These are phyloP conservation scores for Platygyra sinensis DNA, from an alignment of 64 coral and sea anemone genomes.

Conservation along the genomic window DNA sequence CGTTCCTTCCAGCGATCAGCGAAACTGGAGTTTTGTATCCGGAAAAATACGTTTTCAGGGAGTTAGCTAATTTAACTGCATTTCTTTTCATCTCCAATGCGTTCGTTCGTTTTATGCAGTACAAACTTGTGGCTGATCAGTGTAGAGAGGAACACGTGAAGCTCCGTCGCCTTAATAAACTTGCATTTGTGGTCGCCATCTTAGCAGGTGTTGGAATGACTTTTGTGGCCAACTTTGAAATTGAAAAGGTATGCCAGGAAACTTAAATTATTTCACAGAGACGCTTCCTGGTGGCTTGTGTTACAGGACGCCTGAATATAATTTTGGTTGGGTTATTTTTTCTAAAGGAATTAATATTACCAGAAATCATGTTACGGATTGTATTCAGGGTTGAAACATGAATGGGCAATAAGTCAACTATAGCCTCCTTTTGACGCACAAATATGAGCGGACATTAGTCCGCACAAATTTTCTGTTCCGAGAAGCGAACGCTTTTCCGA, in stretches of 20 bases:
- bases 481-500: no score
- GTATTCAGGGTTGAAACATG: no score
- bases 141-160: conserved; percentile 59
- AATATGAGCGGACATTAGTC: no score
- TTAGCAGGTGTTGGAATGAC: conserved; percentile 83
- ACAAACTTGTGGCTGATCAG: conserved; percentile 72
- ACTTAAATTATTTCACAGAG: neutral
- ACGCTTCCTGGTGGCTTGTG: neutral
- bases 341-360: no score
- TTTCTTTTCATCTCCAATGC: conserved; percentile 84
- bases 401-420: no score
- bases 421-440: no score
- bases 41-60: conserved; percentile 84
- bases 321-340: no score
- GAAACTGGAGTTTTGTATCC: conserved; percentile 80
- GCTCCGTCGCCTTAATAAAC: conserved; percentile 63
- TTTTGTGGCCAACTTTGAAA: conserved; percentile 90
- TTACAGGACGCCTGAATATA: neutral
- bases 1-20: conserved; percentile 82
- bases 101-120: conserved; percentile 85
- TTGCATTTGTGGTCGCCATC: conserved; percentile 82
- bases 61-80: conserved; percentile 66
- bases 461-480: no score
- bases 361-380: neutral
- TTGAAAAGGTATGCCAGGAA: conserved; percentile 65